Conservation (phyloP, 1,140 invertebrate species). For the Temnothorax nylanderi region DNA sequence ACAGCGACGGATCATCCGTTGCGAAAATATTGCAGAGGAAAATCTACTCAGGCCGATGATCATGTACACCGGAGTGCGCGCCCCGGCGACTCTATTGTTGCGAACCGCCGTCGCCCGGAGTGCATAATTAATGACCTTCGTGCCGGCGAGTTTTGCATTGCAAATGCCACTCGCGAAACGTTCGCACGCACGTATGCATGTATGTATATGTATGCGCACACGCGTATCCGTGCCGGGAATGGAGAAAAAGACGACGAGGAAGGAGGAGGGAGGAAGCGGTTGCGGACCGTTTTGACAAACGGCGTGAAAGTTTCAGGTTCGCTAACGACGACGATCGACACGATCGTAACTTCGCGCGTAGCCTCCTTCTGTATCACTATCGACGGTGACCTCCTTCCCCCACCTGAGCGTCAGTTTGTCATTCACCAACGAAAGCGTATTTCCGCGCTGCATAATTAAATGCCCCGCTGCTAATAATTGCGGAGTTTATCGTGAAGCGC, state of each 20-base stretch:
- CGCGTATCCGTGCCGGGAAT: conserved; percentile 32
- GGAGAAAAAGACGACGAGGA: conserved; percentile 7
- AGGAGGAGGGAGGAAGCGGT: background rate
- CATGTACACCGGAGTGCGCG: background rate
- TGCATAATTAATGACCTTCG: conserved; percentile 79
- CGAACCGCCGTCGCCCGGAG: conserved; percentile 64
- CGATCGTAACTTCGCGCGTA: background rate
- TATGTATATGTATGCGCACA: background rate
- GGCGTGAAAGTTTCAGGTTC: conserved; percentile 55
- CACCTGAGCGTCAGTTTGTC: background rate
- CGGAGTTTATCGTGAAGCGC: background rate
- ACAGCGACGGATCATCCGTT: background rate
- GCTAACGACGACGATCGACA: background rate
- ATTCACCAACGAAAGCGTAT: conserved; percentile 22
- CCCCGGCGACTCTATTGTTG: conserved; percentile 71
- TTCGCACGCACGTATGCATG: conserved; percentile 8
- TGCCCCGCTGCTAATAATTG: background rate
- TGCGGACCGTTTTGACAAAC: conserved; percentile 45
- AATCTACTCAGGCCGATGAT: conserved; percentile 13
- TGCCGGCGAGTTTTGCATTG: conserved; percentile 73
- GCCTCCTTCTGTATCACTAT: conserved; percentile 12
- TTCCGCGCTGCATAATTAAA: conserved; percentile 22
- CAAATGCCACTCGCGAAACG: conserved; percentile 72
- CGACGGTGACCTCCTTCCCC: conserved; percentile 12
- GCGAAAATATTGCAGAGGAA: conserved; percentile 1